A percentile compares a stretch with the other conserved stretches of the same genome.
phyloP scores from a whole-genome alignment of 2,113 vertebrate genomes.

The Canis aureus region DNA sequence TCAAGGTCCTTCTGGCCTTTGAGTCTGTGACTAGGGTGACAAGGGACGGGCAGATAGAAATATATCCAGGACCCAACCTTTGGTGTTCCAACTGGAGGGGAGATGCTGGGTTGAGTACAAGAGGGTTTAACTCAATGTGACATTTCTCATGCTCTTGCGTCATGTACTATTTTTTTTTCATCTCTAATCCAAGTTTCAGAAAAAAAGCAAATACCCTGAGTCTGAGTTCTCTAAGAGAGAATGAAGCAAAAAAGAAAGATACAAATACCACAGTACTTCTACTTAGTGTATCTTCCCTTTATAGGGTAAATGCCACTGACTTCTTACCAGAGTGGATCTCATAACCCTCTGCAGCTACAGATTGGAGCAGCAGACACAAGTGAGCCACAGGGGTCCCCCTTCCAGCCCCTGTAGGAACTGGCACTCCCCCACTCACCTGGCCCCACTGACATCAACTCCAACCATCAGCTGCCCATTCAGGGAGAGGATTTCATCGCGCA shows the following conservation, averaged over 20 bases:
- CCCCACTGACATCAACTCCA: conserved; percentile 95
- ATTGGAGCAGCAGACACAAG: background rate
- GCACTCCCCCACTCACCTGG: conserved; percentile 89
- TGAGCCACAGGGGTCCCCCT: fast-evolving
- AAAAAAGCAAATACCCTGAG: background rate
- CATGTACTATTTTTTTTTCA: background rate
- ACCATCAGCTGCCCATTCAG: conserved; percentile 98
- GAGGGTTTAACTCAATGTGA: background rate
- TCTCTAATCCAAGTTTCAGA: background rate
- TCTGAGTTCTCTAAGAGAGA: background rate
- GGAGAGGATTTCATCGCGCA: conserved; percentile 96
- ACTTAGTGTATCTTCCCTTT: background rate
- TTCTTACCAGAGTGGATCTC: background rate
- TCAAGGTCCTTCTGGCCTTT: background rate
- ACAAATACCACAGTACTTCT: background rate
- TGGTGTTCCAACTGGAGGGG: background rate
- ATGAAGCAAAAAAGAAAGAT: background rate
- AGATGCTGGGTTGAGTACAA: background rate
- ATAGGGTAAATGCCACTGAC: background rate
- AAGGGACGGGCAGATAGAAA: background rate
- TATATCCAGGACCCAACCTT: background rate
- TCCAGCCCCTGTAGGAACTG: background rate
- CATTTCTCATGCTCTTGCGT: background rate
- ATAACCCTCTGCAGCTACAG: background rate
- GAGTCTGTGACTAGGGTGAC: background rate